Percentiles rank a stretch among this genome's conserved stretches.
These are phyloP conservation scores for Rhabdomys dilectus DNA, from an alignment of 2,113 vertebrate genomes.

Conservation along the genomic window DNA sequence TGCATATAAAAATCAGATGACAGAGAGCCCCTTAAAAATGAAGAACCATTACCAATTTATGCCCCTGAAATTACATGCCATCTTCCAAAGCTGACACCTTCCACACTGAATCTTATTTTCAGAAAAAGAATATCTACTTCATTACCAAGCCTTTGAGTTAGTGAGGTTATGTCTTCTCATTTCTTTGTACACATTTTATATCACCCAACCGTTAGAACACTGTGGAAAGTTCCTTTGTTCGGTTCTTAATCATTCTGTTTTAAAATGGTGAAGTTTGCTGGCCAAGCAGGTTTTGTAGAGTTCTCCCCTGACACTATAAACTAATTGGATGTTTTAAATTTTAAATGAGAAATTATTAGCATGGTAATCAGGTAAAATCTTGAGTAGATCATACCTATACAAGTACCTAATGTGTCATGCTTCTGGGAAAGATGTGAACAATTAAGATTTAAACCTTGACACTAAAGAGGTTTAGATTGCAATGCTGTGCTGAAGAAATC, in stretches of 20 bases:
- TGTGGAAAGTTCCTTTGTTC: slow-evolving; percentile 12
- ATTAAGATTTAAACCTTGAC: slow-evolving; percentile 75
- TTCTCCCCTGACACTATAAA: slow-evolving; percentile 55
- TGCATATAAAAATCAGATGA: slow-evolving; percentile 17
- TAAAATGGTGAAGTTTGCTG: slow-evolving; percentile 61
- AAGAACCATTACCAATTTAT: not conserved
- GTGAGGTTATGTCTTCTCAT: not conserved
- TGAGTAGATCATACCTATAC: slow-evolving; percentile 42
- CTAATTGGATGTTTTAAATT: slow-evolving; percentile 77
- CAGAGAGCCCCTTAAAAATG: not conserved
- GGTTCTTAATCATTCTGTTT: slow-evolving; percentile 63
- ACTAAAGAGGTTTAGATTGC: slow-evolving; percentile 59
- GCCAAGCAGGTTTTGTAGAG: slow-evolving; percentile 59
- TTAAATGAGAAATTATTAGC: slow-evolving; percentile 80
- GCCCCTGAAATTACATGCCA: not conserved
- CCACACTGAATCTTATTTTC: not conserved
- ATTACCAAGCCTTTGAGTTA: slow-evolving; percentile 10
- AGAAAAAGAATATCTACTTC: not conserved
- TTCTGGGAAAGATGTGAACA: slow-evolving; percentile 64
- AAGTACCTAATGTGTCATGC: slow-evolving; percentile 47
- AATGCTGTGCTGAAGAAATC: slow-evolving; percentile 16
- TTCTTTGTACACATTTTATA: slow-evolving; percentile 7
- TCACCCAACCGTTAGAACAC: slow-evolving; percentile 21
- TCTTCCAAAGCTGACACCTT: slow-evolving; percentile 16
- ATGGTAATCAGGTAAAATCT: slow-evolving; percentile 73